Evolutionary conservation across 1,140 invertebrate genomes (phyloP), one percentile per base, ranked within the genome.

Genomic region (Homalodisca vitripennis): DNA sequence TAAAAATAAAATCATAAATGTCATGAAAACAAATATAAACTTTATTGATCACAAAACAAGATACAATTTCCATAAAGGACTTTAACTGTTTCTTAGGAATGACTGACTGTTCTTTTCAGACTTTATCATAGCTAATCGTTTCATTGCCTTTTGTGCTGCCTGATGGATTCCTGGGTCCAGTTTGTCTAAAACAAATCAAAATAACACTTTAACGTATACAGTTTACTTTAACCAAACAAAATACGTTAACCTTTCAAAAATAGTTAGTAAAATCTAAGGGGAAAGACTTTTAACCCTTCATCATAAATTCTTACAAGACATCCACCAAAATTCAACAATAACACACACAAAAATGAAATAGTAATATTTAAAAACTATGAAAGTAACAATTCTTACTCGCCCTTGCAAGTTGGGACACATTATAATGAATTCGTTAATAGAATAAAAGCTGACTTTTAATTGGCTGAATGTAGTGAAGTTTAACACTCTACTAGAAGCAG

Each of bases 91-190:
- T 30, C 55, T 60, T 6, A 60, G 22, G 55, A 60, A 60, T 26
- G 55, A 60, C 55, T 67, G 46, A 27, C 65, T 67, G 32, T 46
- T 31, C 48, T 66, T 66, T 30, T 70, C 69, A 53, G 69, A 26
- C 20, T 57, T 66, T 1, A 66, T 29, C 31, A 66, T 71, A 13
- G 69, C 62, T 3, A 73, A 3, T 47, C 67, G 68, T 62, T 74
- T 71, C 41, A 83, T 72, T 51, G 80, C 80, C 71, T 85, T 88
- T 69, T 84, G 79, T 13, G 91, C 92, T 24, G 91, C 90, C 76
- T 89, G 85, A 79, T 93, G 92, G 70, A 94, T 89, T 73, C 87
- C 87, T 31, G 84, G 79, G 14, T 95, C 91, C 74, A 95, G 76
- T 80, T 91, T 86, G 84, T 92, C 92, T 24, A 57, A 57, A 66